These are phyloP conservation scores for Sparidentex hasta DNA, from an alignment of 2,797 vertebrate species.

Conservation along the genomic window DNA sequence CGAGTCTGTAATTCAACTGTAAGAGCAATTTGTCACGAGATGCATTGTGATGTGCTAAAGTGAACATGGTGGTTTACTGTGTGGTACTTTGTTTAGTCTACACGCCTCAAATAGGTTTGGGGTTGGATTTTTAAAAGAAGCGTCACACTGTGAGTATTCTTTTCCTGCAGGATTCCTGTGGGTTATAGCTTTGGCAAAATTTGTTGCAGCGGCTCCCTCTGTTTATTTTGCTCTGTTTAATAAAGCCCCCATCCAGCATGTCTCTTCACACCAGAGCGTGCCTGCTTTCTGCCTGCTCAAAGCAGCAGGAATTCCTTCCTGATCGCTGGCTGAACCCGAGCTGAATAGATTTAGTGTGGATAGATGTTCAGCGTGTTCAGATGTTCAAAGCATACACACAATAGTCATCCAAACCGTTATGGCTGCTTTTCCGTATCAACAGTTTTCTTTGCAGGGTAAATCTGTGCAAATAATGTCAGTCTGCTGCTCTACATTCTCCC, in stretches of 20 bases:
- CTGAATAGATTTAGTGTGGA: conserved; percentile 63
- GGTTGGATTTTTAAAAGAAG: conserved; percentile 72
- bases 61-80: conserved; percentile 55
- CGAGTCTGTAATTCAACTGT: conserved; percentile 18
- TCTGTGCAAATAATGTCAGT: background rate
- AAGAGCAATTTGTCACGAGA: conserved; percentile 40
- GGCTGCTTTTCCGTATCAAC: conserved; percentile 14
- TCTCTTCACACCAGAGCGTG: conserved; percentile 71
- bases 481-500: conserved; percentile 7
- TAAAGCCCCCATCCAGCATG: conserved; percentile 70
- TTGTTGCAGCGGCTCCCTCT: conserved; percentile 69
- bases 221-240: conserved; percentile 79
- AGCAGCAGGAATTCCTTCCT: conserved; percentile 72
- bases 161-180: conserved; percentile 73
- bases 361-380: conserved; percentile 55
- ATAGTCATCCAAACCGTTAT: conserved; percentile 42
- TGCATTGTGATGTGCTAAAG: conserved; percentile 41
- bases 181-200: conserved; percentile 77
- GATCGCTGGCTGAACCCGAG: conserved; percentile 71
- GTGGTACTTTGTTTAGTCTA: conserved; percentile 67
- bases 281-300: conserved; percentile 50
- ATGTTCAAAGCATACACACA: conserved; percentile 58
- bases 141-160: conserved; percentile 62
- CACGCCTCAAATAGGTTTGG: conserved; percentile 51
- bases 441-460: conserved; percentile 21